Evolutionary conservation across 2,888 invertebrate species (phyloP), one percentile per base, ranked within the genome.

Genomic region (Pteria penguin): DNA sequence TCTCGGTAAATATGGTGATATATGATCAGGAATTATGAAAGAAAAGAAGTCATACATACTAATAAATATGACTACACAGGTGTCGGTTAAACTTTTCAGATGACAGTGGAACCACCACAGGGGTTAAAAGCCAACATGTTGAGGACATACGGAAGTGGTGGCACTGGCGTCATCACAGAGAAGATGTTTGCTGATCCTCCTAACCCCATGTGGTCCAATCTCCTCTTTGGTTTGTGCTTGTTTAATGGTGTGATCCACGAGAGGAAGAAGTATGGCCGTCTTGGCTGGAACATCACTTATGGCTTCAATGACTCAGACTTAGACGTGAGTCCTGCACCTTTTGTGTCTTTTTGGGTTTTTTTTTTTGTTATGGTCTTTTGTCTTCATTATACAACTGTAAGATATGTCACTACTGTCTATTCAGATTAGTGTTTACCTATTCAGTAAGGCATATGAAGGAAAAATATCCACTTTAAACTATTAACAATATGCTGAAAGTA

Each of bases 241-340:
- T 92, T 92, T 75, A 91, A 92, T 81, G 90, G 91, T 71, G 89
- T 92, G 45, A 87, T 92, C 22, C 91, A 91, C 78, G 92, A 92
- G 75, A 82, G 92, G 60, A 92, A 90, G 84, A 92, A 92, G 66
- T 92, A 91, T 81, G 91, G 91, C 22, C 84, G 90, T 1, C 88
- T 92, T 0, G 92, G 92, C 31, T 92, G 91, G 91, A 92, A 92
- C 76, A 90, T 92, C 61, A 86, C 90, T 0, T 92, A 92, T 75
- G 92, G 91, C 72, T 92, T 92, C 81, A 92, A 92, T 84, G 91
- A 92, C 62, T 92, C 92, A 1, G 92, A 92, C 84, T 77, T 92
- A 2, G 91, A 91, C 87, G 92, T 92, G 70, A 76, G 78, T 45
- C 18, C 8, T 45, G n/a, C n/a, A n/a, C n/a, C n/a, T n/a, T n/a